These are phyloP conservation scores for Gastrophysa polygoni DNA, from an alignment of 2,888 invertebrate genomes.

Conservation along the genomic window DNA sequence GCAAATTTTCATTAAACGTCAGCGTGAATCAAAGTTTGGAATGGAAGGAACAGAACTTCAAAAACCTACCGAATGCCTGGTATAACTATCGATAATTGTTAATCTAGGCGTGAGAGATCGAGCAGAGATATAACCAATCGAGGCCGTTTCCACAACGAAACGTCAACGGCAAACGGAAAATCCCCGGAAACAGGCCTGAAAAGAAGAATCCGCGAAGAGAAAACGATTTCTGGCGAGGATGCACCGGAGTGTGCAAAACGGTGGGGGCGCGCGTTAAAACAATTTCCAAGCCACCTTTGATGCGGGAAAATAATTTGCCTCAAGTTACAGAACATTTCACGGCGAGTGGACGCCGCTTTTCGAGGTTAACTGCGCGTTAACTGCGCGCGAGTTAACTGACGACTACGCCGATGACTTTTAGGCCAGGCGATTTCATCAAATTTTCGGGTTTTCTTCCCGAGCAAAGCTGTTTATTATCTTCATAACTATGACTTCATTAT, in stretches of 20 bases:
- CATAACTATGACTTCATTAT: too few relatives aligned
- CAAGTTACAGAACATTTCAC: slow-evolving; percentile 55
- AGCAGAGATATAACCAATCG: too few relatives aligned
- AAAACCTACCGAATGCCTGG: too few relatives aligned
- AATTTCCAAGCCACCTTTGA: slow-evolving; percentile 46
- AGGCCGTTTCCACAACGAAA: slow-evolving; percentile 27
- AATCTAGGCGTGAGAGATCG: too few relatives aligned
- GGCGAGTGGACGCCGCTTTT: slow-evolving; percentile 49
- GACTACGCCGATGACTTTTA: slow-evolving; percentile 9
- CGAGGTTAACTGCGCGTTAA: slow-evolving; percentile 48
- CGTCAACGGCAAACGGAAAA: slow-evolving; percentile 28
- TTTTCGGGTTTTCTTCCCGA: slow-evolving; percentile 54
- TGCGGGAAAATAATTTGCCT: slow-evolving; percentile 51
- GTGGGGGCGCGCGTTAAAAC: slow-evolving; percentile 53
- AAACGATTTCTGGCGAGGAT: slow-evolving; percentile 12
- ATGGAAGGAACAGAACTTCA: too few relatives aligned
- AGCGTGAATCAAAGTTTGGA: too few relatives aligned
- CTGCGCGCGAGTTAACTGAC: slow-evolving; percentile 23
- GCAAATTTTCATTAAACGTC: too few relatives aligned
- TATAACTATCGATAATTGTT: too few relatives aligned
- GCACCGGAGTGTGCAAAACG: slow-evolving; percentile 34
- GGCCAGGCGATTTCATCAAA: slow-evolving; percentile 9
- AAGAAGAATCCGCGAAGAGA: not conserved
- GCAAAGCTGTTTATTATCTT: too few relatives aligned
- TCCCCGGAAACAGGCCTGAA: slow-evolving; percentile 6